Percentiles rank a stretch among this genome's conserved stretches.
These are phyloP conservation scores for Amia ocellicauda DNA, from an alignment of 2,113 vertebrate species.

Conservation along the genomic window DNA sequence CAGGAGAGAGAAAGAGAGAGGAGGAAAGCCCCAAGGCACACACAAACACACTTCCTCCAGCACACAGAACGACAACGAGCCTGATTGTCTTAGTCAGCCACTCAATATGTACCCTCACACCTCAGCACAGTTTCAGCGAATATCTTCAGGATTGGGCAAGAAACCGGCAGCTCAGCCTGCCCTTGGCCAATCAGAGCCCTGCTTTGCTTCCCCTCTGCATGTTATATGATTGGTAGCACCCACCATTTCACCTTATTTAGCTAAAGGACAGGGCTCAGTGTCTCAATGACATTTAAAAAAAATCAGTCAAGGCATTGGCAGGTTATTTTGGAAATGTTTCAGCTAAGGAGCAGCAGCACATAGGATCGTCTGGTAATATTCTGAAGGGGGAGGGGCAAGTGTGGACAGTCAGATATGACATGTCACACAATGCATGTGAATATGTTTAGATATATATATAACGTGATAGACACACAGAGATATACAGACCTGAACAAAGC, in stretches of 20 bases:
- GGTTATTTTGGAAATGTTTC: conserved; percentile 21
- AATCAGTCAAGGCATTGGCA: not conserved
- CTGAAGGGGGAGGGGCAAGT: not conserved
- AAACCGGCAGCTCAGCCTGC: not conserved
- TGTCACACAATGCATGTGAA: not conserved
- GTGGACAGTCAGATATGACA: not conserved
- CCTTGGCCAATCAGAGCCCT: conserved; percentile 14
- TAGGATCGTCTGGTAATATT: not conserved
- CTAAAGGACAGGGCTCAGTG: conserved; percentile 17
- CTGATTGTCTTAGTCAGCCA: not conserved
- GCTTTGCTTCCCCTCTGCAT: not conserved
- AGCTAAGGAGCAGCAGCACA: conserved; percentile 2
- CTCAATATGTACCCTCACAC: conserved; percentile 18
- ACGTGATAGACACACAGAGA: not conserved
- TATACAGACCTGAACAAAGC: not conserved
- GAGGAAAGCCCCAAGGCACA: not conserved
- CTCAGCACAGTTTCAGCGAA: conserved; percentile 3
- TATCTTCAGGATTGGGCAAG: conserved; percentile 19
- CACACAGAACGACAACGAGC: conserved; percentile 2
- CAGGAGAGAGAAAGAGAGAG: not conserved
- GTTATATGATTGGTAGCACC: not conserved
- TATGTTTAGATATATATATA: not conserved
- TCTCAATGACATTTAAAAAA: conserved; percentile 26
- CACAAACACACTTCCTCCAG: conserved; percentile 1
- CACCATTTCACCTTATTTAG: conserved; percentile 25